phyloP scores from a whole-genome alignment of 2,888 invertebrate species.

The Spisula solida region DNA sequence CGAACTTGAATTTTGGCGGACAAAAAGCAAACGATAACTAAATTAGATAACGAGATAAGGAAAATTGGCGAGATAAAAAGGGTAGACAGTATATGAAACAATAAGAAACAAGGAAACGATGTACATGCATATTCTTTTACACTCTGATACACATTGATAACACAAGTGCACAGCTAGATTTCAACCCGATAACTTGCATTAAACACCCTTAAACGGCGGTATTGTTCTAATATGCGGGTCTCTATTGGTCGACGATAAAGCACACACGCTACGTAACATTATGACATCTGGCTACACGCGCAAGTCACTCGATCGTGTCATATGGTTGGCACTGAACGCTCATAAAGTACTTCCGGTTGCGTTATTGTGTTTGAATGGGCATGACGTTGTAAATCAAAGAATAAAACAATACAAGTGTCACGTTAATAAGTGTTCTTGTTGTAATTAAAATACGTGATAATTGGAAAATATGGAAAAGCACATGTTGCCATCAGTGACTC shows the following conservation, averaged over 20 bases:
- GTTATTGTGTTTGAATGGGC: constrained; percentile 1
- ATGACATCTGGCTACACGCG: constrained; percentile 28
- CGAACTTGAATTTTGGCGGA: neutral
- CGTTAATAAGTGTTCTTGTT: neutral
- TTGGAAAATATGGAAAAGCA: neutral
- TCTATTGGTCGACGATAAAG: neutral
- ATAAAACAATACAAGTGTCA: constrained; percentile 3
- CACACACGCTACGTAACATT: constrained; percentile 8
- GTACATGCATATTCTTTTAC: neutral
- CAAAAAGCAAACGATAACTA: neutral
- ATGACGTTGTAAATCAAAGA: neutral
- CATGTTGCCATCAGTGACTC: neutral
- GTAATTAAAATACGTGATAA: neutral
- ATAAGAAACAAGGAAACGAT: neutral
- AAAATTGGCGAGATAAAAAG: neutral
- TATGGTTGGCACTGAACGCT: neutral
- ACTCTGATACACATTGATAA: neutral
- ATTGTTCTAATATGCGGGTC: neutral
- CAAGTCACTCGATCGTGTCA: constrained; percentile 18
- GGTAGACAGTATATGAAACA: neutral
- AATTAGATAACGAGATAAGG: neutral
- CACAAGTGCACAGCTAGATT: neutral
- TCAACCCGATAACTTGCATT: neutral
- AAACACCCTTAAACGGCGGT: neutral
- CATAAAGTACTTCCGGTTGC: constrained; percentile 17